Evolutionary conservation across 2,888 invertebrate species (phyloP), one percentile per base, ranked within the genome.

Genomic region (Campoplex capitator): DNA sequence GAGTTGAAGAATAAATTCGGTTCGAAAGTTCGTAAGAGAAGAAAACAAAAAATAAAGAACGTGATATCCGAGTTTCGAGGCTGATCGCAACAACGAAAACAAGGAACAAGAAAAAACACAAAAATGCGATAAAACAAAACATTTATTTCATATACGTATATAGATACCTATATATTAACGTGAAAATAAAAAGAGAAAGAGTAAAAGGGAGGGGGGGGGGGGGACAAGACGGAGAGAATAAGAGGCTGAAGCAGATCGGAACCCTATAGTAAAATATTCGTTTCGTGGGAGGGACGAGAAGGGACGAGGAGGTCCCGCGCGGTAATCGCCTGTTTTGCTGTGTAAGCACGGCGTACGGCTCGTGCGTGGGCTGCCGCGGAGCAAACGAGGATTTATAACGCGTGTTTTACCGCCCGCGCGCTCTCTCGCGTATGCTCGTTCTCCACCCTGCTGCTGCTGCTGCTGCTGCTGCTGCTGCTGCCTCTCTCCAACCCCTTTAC

Each of bases 301-400:
- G 6, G 71, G 73, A 81, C 23, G 81, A 83, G 79, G 65, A 80
- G 62, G 48, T 74, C 67, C 51, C 82, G 23, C 23, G 23, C 0
- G 70, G 84, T 85, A 86, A 88, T 88, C 86, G 86, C 80, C 80
- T 85, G 88, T 88, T 88, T 85, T 81, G 84, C 84, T 78, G 80
- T 78, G 77, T 86, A 84, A 86, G 83, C 84, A 85, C 86, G 83
- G 73, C 84, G 83, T 67, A 51, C 56, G 56, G 77, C 82, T 84
- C 78, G 81, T 84, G 81, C 86, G 84, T 84, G 83, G 77, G 84
- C 51, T 81, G 79, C 82, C 86, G 73, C 84, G 68, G 62, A 86
- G 87, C 85, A 87, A 84, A 85, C 87, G 83, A 83, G 85, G 81
- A 85, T 84, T 87, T 88, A 85, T 88, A 87, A 88, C 85, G 85